Evolutionary conservation across 2,888 invertebrate species (phyloP).

Genomic region (Cephalotes varians): DNA sequence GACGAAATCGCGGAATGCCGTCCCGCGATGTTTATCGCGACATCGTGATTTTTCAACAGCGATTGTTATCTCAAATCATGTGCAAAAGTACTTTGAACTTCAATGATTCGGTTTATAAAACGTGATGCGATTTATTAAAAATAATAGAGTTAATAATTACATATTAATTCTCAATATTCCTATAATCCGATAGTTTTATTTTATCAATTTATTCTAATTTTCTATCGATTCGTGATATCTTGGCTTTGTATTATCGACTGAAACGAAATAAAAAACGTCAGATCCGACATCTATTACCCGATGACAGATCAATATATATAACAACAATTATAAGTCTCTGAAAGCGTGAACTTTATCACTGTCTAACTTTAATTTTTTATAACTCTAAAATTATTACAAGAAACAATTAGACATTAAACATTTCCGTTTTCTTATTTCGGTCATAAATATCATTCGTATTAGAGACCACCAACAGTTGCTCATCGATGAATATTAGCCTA

Average conservation of each 20-base stretch:
- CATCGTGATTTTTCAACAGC: slow-evolving; percentile 5
- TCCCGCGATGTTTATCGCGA: slow-evolving; percentile 63
- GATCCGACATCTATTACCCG: not conserved
- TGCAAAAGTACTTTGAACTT: not conserved
- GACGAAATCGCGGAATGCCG: slow-evolving; percentile 78
- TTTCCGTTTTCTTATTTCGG: not conserved
- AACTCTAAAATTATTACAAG: slow-evolving; percentile 7
- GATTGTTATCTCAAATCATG: not conserved
- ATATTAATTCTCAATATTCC: not conserved
- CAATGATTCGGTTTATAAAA: not conserved
- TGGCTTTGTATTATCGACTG: not conserved
- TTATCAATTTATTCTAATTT: not conserved
- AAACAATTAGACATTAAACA: not conserved
- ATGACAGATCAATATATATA: not conserved
- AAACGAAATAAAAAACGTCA: not conserved
- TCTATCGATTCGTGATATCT: not conserved
- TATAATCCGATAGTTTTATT: not conserved
- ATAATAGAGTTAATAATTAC: not conserved
- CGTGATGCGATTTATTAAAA: not conserved
- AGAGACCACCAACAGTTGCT: not conserved
- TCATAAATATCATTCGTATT: not conserved
- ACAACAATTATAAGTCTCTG: not conserved
- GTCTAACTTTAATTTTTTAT: not conserved
- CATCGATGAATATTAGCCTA: not conserved
- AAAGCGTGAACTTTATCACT: not conserved